phyloP scores from a whole-genome alignment of 2,888 invertebrate species.

The Epinotia brunnichana region DNA sequence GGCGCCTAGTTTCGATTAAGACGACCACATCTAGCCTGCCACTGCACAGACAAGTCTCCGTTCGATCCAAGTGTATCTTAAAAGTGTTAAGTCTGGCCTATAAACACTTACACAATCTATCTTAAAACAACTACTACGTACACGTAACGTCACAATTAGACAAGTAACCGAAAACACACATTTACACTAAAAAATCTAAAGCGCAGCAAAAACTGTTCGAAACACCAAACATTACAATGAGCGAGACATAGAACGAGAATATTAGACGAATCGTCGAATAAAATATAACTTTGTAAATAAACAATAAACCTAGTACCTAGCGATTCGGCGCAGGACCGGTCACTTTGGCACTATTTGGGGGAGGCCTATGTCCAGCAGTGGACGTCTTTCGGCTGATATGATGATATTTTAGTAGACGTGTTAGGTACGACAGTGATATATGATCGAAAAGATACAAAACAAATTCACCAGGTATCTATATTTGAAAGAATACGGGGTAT shows the following conservation, averaged over 20 bases:
- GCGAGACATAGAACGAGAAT: background rate
- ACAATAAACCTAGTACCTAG: too few species aligned
- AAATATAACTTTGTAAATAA: background rate
- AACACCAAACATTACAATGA: background rate
- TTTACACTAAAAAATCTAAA: background rate
- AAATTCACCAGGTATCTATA: too few species aligned
- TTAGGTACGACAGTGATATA: background rate
- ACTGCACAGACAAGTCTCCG: conserved; percentile 4
- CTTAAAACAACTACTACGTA: conserved; percentile 6
- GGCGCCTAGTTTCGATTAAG: background rate
- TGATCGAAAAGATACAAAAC: too few species aligned
- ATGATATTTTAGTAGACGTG: background rate
- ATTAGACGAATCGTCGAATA: background rate
- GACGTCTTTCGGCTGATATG: too few species aligned
- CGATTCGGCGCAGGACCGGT: too few species aligned
- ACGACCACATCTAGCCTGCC: background rate
- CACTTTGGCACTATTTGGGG: too few species aligned
- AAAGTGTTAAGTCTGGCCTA: conserved; percentile 1
- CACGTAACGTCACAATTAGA: conserved; percentile 23
- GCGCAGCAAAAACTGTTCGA: background rate
- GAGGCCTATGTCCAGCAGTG: too few species aligned
- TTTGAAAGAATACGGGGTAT: too few species aligned
- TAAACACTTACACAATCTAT: conserved; percentile 5
- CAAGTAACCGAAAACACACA: conserved; percentile 12
- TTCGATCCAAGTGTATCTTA: conserved; percentile 8